Percentiles rank a stretch among this genome's conserved stretches.
Evolutionary conservation across 2,113 vertebrate species (phyloP).

Genomic region (Struthio camelus): DNA sequence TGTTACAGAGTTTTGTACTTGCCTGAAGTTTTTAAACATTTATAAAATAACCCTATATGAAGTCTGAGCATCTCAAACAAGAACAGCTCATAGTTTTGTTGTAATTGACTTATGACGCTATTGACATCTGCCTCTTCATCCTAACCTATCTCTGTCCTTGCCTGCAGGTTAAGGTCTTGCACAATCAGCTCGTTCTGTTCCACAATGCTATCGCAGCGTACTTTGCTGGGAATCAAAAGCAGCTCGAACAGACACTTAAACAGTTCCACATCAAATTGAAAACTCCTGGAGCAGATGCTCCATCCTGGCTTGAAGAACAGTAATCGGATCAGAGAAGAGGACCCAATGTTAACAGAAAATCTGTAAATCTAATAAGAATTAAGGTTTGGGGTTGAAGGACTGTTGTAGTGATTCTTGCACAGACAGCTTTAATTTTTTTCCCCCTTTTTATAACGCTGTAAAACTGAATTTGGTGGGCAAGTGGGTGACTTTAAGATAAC

Average conservation of each 20-base stretch:
- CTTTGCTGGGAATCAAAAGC: slow-evolving; percentile 97
- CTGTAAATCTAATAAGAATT: slow-evolving; percentile 51
- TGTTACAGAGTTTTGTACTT: background rate
- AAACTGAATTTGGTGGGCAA: slow-evolving; percentile 65
- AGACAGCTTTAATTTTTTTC: slow-evolving; percentile 72
- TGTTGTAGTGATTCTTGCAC: slow-evolving; percentile 70
- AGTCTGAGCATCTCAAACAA: background rate
- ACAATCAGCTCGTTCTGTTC: slow-evolving; percentile 97
- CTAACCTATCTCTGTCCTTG: slow-evolving; percentile 21
- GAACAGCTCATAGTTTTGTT: background rate
- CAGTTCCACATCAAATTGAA: slow-evolving; percentile 99
- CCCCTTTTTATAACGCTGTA: slow-evolving; percentile 70
- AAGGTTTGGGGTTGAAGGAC: slow-evolving; percentile 42
- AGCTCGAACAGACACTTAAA: slow-evolving; percentile 97
- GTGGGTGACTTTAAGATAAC: slow-evolving; percentile 62
- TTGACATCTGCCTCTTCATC: background rate
- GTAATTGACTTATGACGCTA: background rate
- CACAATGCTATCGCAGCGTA: slow-evolving; percentile 96
- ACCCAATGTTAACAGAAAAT: slow-evolving; percentile 33
- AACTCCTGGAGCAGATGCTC: slow-evolving; percentile 90
- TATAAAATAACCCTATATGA: background rate
- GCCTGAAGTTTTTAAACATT: background rate
- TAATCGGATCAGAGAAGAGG: slow-evolving; percentile 67
- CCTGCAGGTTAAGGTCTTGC: slow-evolving; percentile 93
- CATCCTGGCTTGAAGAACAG: slow-evolving; percentile 97